A percentile compares a stretch with the other conserved stretches of the same genome.
Conservation (phyloP, 1,140 invertebrate species). For the Ylistrum balloti region DNA sequence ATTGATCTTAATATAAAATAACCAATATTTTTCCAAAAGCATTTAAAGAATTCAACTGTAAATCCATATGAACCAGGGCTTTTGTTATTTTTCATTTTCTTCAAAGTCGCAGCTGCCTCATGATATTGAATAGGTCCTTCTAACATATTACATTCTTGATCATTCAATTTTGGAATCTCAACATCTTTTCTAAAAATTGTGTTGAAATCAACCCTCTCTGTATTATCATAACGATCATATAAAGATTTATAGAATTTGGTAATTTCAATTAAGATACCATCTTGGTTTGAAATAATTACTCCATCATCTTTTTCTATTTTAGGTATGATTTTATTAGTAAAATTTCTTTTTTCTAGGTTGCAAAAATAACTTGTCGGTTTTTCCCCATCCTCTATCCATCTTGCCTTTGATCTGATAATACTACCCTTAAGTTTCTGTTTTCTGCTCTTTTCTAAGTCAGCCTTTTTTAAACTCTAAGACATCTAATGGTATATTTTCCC, state of each 20-base stretch:
- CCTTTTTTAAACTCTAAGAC: neutral
- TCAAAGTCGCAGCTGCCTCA: too few relatives aligned
- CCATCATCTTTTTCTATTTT: slow-evolving; percentile 44
- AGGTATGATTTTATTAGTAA: slow-evolving; percentile 47
- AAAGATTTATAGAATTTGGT: slow-evolving; percentile 44
- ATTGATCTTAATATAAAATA: slow-evolving; percentile 36
- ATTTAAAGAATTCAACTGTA: slow-evolving; percentile 61
- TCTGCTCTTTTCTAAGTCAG: slow-evolving; percentile 10
- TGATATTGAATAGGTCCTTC: slow-evolving; percentile 26
- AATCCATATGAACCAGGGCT: slow-evolving; percentile 59
- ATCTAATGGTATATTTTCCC: too few relatives aligned
- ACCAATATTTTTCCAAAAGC: slow-evolving; percentile 52
- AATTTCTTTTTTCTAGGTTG: slow-evolving; percentile 46
- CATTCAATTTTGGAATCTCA: neutral
- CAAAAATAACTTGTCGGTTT: slow-evolving; percentile 52
- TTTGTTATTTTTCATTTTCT: too few relatives aligned
- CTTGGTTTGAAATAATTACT: slow-evolving; percentile 31
- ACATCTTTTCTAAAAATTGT: neutral
- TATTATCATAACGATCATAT: neutral
- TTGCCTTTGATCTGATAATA: slow-evolving; percentile 37
- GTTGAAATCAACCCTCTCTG: neutral
- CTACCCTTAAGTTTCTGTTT: slow-evolving; percentile 48
- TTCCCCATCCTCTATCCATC: slow-evolving; percentile 55
- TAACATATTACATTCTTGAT: neutral
- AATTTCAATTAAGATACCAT: slow-evolving; percentile 41